Evolutionary conservation across 1,140 invertebrate species (phyloP).

Genomic region (Drosophila yakuba): DNA sequence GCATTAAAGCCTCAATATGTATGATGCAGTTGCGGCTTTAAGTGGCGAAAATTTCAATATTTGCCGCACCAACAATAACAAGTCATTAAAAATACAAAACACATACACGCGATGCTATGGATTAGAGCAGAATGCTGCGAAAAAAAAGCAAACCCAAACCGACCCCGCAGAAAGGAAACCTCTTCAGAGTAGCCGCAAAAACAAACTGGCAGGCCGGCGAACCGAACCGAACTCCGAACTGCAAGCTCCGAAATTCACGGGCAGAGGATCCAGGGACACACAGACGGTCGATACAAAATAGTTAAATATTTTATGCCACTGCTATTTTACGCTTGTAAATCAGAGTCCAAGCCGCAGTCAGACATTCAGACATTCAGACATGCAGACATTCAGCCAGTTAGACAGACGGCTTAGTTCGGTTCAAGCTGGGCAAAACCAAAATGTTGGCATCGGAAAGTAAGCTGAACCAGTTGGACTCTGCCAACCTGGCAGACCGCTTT

Average conservation of each 20-base stretch:
- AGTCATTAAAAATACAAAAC: slow-evolving; percentile 47
- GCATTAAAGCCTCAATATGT: slow-evolving; percentile 23
- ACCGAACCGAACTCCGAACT: neutral
- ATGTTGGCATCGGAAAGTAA: slow-evolving; percentile 41
- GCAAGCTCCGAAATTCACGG: neutral
- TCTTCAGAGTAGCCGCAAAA: slow-evolving; percentile 49
- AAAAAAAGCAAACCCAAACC: slow-evolving; percentile 17
- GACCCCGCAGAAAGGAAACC: slow-evolving; percentile 60
- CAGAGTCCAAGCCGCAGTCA: slow-evolving; percentile 67
- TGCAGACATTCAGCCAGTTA: slow-evolving; percentile 32
- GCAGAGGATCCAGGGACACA: slow-evolving; percentile 5
- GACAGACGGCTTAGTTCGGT: slow-evolving; percentile 14
- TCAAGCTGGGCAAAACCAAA: slow-evolving; percentile 15
- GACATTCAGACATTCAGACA: slow-evolving; percentile 24
- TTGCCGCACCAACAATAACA: slow-evolving; percentile 14
- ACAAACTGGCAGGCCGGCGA: slow-evolving; percentile 32
- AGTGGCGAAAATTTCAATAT: slow-evolving; percentile 22
- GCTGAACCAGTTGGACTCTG: slow-evolving; percentile 31
- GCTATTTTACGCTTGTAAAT: slow-evolving; percentile 81
- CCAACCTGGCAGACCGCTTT: slow-evolving; percentile 11
- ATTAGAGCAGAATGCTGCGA: slow-evolving; percentile 32
- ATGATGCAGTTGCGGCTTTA: slow-evolving; percentile 36
- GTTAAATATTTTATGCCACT: slow-evolving; percentile 76
- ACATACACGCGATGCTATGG: slow-evolving; percentile 3
- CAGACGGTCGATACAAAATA: slow-evolving; percentile 59